Evolutionary conservation across 2,888 invertebrate species (phyloP).

Genomic region (Pachycephus smyrnensis): DNA sequence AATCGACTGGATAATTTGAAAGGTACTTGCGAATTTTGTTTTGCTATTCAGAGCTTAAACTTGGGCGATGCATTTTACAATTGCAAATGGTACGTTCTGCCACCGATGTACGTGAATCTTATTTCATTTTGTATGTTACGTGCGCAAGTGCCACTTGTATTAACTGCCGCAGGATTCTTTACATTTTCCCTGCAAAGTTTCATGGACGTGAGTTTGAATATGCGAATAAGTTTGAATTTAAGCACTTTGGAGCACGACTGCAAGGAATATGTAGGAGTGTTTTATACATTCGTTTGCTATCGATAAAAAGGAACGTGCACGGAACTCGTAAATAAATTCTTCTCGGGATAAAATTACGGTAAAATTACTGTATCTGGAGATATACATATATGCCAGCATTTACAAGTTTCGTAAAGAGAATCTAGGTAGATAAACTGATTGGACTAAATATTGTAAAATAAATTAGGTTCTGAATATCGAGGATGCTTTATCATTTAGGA

Average conservation of each 20-base stretch:
- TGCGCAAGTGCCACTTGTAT: slow-evolving; percentile 67
- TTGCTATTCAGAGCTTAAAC: slow-evolving; percentile 59
- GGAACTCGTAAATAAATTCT: too few species aligned
- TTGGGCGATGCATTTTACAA: slow-evolving; percentile 69
- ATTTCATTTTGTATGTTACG: slow-evolving; percentile 65
- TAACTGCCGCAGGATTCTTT: slow-evolving; percentile 69
- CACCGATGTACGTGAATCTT: slow-evolving; percentile 61
- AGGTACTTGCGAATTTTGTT: not conserved
- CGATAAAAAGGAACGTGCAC: not conserved
- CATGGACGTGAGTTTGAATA: slow-evolving; percentile 64
- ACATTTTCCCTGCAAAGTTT: slow-evolving; percentile 68
- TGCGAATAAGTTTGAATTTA: not conserved
- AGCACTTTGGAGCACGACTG: not conserved
- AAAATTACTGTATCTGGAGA: too few species aligned
- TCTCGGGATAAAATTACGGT: too few species aligned
- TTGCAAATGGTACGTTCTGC: slow-evolving; percentile 71
- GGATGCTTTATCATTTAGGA: too few species aligned
- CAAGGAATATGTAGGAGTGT: not conserved
- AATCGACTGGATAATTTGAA: not conserved
- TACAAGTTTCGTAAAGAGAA: too few species aligned
- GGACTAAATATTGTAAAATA: too few species aligned
- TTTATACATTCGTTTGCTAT: not conserved
- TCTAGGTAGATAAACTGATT: too few species aligned
- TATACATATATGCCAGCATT: too few species aligned
- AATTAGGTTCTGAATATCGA: too few species aligned